Conservation (phyloP, 2,113 vertebrate species). For the Brachyhypopomus gauderio region DNA sequence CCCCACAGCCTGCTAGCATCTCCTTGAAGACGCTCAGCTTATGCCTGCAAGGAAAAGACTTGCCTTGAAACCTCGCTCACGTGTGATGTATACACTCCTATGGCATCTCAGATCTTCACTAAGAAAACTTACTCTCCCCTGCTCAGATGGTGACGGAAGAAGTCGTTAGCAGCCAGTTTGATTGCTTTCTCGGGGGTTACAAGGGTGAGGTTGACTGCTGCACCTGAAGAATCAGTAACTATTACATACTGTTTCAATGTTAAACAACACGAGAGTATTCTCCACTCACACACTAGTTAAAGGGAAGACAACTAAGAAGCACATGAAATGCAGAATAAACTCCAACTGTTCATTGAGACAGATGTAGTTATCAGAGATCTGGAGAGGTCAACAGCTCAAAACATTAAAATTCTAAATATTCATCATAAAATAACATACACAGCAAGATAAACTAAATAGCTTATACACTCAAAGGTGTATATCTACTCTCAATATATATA, state of each 20-base stretch:
- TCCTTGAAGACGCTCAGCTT: constrained; percentile 76
- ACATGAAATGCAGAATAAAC: too few species aligned
- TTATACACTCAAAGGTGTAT: too few species aligned
- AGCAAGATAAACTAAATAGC: too few species aligned
- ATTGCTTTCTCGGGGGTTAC: constrained; percentile 83
- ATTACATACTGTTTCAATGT: background rate
- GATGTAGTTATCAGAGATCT: too few species aligned
- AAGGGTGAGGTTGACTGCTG: constrained; percentile 79
- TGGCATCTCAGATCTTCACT: background rate
- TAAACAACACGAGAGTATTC: too few species aligned
- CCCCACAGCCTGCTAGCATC: constrained; percentile 83
- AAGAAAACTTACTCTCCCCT: constrained; percentile 74
- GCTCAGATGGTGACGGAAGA: constrained; percentile 75
- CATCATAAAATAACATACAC: too few species aligned
- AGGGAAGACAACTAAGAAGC: too few species aligned
- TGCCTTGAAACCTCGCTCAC: background rate
- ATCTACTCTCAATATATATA: too few species aligned
- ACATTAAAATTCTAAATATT: too few species aligned
- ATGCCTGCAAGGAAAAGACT: constrained; percentile 56
- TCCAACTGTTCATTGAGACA: too few species aligned
- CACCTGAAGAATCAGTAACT: constrained; percentile 65
- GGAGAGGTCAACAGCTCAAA: too few species aligned
- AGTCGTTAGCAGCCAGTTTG: constrained; percentile 81
- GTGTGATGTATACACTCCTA: background rate
- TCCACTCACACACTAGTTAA: too few species aligned